Evolutionary conservation across 37 sponge, comb jelly and placozoan species (phyloP).

Genomic region (Theonella swinhoei): DNA sequence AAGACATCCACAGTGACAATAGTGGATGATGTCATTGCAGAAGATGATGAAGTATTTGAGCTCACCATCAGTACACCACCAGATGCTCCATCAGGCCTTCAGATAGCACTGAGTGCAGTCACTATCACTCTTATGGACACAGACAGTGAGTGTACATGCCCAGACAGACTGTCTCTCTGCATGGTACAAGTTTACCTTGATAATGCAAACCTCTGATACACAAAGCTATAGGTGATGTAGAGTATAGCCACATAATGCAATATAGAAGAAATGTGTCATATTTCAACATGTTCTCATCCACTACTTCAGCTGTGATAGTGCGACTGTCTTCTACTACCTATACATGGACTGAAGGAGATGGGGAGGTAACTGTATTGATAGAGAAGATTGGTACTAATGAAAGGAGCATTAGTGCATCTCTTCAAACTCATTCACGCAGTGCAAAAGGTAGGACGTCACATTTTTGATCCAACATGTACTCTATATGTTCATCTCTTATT

Average conservation of each 20-base stretch:
- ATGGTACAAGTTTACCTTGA: too few relatives aligned
- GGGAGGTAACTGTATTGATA: background rate
- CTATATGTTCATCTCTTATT: too few relatives aligned
- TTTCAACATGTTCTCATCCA: too few relatives aligned
- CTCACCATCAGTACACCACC: background rate
- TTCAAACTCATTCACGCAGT: background rate
- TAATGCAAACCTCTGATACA: too few relatives aligned
- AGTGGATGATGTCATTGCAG: background rate
- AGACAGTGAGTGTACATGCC: background rate
- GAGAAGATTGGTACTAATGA: background rate
- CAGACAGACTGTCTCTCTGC: too few relatives aligned
- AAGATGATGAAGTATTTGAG: background rate
- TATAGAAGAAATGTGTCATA: too few relatives aligned
- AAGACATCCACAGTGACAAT: background rate
- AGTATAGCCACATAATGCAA: too few relatives aligned
- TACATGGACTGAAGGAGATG: background rate
- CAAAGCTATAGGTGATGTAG: too few relatives aligned
- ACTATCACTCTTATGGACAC: background rate
- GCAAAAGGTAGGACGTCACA: background rate
- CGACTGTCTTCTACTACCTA: background rate
- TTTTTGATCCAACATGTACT: background rate
- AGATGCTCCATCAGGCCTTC: background rate
- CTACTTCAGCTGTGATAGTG: background rate
- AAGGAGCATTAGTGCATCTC: background rate
- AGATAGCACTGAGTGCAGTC: background rate